phyloP scores from a whole-genome alignment of 2,113 vertebrate species.

The Crotalus tigris region DNA sequence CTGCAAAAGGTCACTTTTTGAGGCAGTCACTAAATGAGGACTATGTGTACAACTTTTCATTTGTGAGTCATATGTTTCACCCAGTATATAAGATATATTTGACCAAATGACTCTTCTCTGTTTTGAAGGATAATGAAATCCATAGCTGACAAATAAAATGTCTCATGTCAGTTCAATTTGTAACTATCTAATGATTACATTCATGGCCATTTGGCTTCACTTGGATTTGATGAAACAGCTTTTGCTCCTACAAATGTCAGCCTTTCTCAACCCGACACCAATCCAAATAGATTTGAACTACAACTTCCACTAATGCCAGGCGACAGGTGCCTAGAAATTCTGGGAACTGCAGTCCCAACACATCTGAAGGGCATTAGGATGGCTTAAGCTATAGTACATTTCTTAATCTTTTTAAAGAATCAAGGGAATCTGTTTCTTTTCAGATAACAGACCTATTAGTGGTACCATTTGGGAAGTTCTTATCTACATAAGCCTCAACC shows the following conservation, averaged over 20 bases:
- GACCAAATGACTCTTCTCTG: background rate
- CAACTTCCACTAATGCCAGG: background rate
- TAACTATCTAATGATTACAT: background rate
- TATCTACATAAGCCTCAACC: constrained; percentile 47
- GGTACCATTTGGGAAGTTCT: background rate
- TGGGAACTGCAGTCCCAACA: background rate
- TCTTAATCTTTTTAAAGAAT: background rate
- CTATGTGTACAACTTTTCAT: background rate
- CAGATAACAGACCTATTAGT: background rate
- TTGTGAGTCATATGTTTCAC: background rate
- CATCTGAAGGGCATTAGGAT: background rate
- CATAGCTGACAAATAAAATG: background rate
- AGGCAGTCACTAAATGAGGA: background rate
- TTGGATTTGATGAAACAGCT: background rate
- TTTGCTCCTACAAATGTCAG: background rate
- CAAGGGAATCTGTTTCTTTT: background rate
- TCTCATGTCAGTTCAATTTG: background rate
- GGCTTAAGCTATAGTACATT: background rate
- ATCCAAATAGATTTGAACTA: background rate
- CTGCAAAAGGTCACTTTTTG: background rate
- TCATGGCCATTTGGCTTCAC: background rate
- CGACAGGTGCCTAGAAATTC: background rate
- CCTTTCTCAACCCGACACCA: background rate
- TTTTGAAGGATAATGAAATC: background rate
- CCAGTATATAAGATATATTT: background rate